Conservation (phyloP, 2,888 invertebrate species). For the Agrochola litura region DNA sequence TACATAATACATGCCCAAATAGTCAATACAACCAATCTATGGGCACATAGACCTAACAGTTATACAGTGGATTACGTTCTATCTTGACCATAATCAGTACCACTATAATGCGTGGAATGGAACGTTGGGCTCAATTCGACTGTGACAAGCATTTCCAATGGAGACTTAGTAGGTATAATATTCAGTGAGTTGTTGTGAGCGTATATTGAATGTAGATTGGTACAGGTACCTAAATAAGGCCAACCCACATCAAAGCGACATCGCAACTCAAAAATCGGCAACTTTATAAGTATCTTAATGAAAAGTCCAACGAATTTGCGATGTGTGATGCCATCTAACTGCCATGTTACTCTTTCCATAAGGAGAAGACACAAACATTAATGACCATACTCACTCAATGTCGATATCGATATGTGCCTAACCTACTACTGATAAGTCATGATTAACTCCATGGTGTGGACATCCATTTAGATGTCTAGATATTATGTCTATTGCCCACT, state of each 20-base stretch:
- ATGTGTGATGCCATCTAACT: no score
- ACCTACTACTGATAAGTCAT: not conserved
- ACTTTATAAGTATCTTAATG: not conserved
- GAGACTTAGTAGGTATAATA: not conserved
- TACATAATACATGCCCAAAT: not conserved
- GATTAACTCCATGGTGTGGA: not conserved
- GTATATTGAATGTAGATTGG: not conserved
- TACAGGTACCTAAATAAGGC: not conserved
- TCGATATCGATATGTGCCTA: not conserved
- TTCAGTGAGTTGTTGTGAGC: not conserved
- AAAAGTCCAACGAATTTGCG: not conserved
- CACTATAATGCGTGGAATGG: constrained; percentile 61
- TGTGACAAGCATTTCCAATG: constrained; percentile 61
- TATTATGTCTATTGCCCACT: not conserved
- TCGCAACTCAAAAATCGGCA: not conserved
- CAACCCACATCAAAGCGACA: not conserved
- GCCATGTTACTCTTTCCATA: not conserved
- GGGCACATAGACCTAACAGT: not conserved
- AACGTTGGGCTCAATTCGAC: constrained; percentile 68
- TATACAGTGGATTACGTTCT: constrained; percentile 38
- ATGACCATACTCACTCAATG: not conserved
- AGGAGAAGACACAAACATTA: not conserved
- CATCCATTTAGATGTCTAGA: not conserved
- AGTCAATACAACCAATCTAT: constrained; percentile 11
- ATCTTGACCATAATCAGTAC: constrained; percentile 44